Conservation (phyloP, 2,113 vertebrate genomes). For the Pseudopipra pipra region DNA sequence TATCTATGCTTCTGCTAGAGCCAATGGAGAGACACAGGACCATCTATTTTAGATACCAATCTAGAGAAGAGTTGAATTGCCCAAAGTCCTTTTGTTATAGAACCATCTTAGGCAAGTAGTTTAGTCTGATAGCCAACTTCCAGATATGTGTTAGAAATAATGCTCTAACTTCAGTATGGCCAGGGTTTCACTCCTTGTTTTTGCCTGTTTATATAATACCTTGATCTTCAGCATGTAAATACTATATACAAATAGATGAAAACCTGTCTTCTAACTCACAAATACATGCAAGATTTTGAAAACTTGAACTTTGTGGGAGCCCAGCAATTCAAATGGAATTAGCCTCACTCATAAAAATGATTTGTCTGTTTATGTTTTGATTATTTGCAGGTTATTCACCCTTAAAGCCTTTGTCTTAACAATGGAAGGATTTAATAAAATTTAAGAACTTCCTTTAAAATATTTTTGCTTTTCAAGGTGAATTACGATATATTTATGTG, state of each 20-base stretch:
- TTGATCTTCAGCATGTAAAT: neutral
- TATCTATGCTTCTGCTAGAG: neutral
- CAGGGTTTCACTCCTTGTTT: neutral
- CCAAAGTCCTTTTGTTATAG: neutral
- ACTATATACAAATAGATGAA: neutral
- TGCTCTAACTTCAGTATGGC: neutral
- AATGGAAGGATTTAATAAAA: neutral
- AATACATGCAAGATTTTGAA: neutral
- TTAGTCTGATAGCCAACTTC: neutral
- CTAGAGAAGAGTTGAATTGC: neutral
- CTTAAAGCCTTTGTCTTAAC: neutral
- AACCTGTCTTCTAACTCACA: neutral
- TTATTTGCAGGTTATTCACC: neutral
- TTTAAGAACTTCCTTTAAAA: neutral
- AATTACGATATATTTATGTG: neutral
- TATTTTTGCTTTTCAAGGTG: neutral
- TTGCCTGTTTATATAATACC: neutral
- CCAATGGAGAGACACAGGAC: neutral
- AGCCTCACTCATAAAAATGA: neutral
- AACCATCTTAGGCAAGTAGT: neutral
- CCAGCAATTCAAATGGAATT: neutral
- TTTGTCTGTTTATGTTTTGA: neutral
- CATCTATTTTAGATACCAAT: neutral
- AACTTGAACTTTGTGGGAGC: neutral
- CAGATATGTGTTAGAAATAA: neutral